Evolutionary conservation across 2,797 vertebrate species (phyloP).

Genomic region (Urosaurus nigricauda): DNA sequence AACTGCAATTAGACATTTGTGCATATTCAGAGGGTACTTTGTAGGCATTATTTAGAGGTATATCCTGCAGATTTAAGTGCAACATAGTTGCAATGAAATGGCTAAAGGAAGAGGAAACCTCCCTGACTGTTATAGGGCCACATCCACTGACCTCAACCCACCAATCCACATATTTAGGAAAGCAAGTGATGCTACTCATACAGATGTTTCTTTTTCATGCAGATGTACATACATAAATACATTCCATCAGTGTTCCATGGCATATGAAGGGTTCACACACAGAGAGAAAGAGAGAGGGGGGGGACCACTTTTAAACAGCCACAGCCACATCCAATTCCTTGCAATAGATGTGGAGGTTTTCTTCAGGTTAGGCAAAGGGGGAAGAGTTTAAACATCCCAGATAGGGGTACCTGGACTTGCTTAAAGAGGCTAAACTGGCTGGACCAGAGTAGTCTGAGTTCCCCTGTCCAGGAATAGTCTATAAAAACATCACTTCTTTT

Average conservation of each 20-base stretch:
- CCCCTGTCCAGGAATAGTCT: not conserved
- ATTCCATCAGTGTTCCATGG: not conserved
- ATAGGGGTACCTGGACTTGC: too few species aligned
- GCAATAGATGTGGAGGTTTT: too few species aligned
- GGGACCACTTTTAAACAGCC: not conserved
- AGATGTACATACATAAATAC: not conserved
- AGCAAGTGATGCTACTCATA: not conserved
- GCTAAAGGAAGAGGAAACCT: not conserved
- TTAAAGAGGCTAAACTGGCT: too few species aligned
- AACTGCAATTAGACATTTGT: too few species aligned
- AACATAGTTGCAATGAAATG: not conserved
- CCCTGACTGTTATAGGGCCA: not conserved
- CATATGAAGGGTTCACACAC: not conserved
- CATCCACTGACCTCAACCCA: not conserved
- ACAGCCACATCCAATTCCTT: too few species aligned
- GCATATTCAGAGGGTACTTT: too few species aligned
- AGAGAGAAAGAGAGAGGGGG: too few species aligned
- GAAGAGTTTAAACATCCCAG: too few species aligned
- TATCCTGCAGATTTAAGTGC: too few species aligned
- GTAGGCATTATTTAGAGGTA: too few species aligned
- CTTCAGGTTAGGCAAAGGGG: too few species aligned
- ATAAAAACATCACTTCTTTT: not conserved
- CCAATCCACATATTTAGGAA: not conserved
- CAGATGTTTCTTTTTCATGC: not conserved
- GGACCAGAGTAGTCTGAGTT: too few species aligned